phyloP scores from a whole-genome alignment of 2,113 vertebrate genomes.

The Tichodroma muraria region DNA sequence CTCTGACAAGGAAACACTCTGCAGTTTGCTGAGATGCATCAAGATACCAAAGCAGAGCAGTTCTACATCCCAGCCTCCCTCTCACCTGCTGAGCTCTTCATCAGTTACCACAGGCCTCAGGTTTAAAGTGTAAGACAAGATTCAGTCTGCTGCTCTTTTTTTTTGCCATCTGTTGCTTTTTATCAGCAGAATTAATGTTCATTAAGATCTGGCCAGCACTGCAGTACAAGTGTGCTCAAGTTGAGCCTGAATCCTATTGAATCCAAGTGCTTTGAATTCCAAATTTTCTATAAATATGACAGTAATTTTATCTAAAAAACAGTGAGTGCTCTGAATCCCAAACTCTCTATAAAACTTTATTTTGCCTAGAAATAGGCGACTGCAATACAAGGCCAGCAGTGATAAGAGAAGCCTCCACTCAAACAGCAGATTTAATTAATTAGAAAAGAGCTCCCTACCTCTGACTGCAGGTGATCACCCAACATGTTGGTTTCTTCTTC shows the following conservation, averaged over 20 bases:
- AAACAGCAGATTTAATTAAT: background rate
- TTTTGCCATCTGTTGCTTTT: background rate
- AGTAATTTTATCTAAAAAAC: background rate
- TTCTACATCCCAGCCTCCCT: background rate
- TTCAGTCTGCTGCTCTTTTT: background rate
- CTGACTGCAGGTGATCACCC: conserved; percentile 43
- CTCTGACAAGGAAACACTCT: background rate
- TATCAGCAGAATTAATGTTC: background rate
- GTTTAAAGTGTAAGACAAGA: background rate
- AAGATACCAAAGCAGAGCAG: background rate
- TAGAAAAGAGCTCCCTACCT: conserved; percentile 15
- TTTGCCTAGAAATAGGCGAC: background rate
- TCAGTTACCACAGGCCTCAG: background rate
- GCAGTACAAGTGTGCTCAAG: background rate
- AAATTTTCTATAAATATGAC: background rate
- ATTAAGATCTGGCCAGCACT: background rate
- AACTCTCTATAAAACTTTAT: background rate
- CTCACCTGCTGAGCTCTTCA: background rate
- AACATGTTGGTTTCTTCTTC: conserved; percentile 70
- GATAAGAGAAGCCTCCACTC: background rate
- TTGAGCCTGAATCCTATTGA: background rate
- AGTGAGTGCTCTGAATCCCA: background rate
- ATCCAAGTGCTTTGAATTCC: background rate
- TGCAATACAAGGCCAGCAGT: background rate
- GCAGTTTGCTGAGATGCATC: background rate